A percentile compares a stretch with the other conserved stretches of the same genome.
These are phyloP conservation scores for Pristis pectinata DNA, from an alignment of 2,797 vertebrate genomes.

Conservation along the genomic window DNA sequence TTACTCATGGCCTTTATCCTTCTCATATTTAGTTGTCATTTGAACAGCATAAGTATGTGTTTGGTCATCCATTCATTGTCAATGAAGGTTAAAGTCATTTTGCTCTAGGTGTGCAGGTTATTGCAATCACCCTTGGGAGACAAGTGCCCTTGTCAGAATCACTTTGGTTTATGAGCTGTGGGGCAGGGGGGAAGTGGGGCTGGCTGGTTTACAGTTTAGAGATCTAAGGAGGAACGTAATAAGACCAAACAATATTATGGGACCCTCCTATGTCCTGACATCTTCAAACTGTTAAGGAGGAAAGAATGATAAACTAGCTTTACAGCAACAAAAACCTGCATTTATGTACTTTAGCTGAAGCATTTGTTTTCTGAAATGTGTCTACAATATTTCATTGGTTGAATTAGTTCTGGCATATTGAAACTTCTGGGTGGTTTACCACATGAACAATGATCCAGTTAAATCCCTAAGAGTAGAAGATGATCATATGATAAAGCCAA, in stretches of 20 bases:
- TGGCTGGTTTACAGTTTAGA: background rate
- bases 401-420: background rate
- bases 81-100: background rate
- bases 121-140: background rate
- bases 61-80: background rate
- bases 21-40: background rate
- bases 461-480: too few species aligned
- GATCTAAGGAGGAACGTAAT: background rate
- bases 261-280: background rate
- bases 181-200: background rate
- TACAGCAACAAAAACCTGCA: background rate
- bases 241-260: background rate
- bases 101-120: background rate
- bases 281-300: background rate
- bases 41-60: background rate
- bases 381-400: background rate
- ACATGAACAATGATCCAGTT: too few species aligned
- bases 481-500: background rate
- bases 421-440: background rate
- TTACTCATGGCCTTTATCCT: background rate
- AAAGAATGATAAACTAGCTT: background rate
- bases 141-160: background rate
- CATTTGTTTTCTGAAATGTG: background rate
- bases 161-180: background rate
- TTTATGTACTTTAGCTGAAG: background rate